Evolutionary conservation across 2,888 invertebrate species (phyloP), one percentile per base, ranked within the genome.

Genomic region (Amiota mariae): DNA sequence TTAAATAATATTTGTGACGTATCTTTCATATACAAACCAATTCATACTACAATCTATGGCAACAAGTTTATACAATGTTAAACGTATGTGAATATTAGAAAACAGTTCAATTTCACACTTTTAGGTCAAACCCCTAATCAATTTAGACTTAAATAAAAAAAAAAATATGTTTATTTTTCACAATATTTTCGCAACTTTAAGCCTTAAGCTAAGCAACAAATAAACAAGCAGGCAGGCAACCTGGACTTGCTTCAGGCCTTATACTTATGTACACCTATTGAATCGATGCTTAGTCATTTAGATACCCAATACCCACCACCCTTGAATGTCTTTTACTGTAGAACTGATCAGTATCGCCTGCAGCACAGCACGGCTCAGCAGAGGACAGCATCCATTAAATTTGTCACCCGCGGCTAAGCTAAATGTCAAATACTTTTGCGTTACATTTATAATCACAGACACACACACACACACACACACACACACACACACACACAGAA

Each of bases 391-490:
- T 79, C 87, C 88, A 87, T 88, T 87, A 88, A 88, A 87, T 87
- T 87, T 87, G 88, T 88, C 88, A 88, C 87, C 87, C 87, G 87
- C 87, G 88, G 87, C 88, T 87, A 88, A 88, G 87, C 87, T 87
- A 88, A 87, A 87, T 87, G 87, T 87, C 88, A 87, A 87, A 85
- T 86, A 84, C 76, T 77, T 73, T 73, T 76, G 75, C 73, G 71
- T 72, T 64, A 77, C 77, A 74, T 71, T 72, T 49, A 56, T 71
- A 36, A 49, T n/a, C 72, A 70, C 71, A 49, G 71, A 54, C 67
- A 49, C 67, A 64, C 67, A 46, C 57, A 67, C 70, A 66, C 66
- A 8, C 73, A 8, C 73, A 1, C 72, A 70, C 71, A 49, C 70
- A 54, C 67, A 49, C 67, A 64, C 67, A 46, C 57, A 67, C 70